Percentiles rank a stretch among this genome's conserved stretches.
phyloP scores from a whole-genome alignment of 2,888 invertebrate genomes.

The Spatulosminthurus flaviceps region DNA sequence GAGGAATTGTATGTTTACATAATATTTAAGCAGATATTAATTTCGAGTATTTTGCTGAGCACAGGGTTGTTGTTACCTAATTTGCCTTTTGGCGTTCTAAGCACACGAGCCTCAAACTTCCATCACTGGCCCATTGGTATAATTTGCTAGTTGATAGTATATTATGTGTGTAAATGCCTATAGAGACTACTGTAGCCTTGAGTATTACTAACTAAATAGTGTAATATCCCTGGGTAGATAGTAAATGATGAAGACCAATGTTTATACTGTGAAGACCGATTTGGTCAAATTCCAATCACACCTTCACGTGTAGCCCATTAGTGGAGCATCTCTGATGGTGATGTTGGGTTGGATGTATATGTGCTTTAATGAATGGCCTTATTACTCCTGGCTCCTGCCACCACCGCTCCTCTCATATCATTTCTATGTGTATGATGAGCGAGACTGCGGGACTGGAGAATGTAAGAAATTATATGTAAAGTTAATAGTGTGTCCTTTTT shows the following conservation, averaged over 20 bases:
- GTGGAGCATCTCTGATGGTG: conserved; percentile 19
- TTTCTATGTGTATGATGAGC: too few species aligned
- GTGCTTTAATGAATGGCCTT: neutral
- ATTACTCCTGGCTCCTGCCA: too few species aligned
- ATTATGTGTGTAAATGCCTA: too few species aligned
- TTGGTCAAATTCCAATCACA: conserved; percentile 47
- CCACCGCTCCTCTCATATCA: too few species aligned
- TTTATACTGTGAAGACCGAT: neutral
- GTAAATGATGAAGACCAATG: too few species aligned
- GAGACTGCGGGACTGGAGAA: too few species aligned
- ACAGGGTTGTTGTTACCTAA: neutral
- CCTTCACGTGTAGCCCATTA: conserved; percentile 46
- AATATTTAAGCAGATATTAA: neutral
- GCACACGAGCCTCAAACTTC: neutral
- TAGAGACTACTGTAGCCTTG: too few species aligned
- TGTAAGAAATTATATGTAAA: too few species aligned
- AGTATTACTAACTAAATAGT: too few species aligned
- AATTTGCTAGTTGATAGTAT: neutral
- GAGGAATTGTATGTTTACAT: neutral
- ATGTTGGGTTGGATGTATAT: neutral
- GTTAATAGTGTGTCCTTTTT: too few species aligned
- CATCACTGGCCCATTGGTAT: neutral
- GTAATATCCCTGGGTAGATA: too few species aligned
- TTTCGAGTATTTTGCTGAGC: neutral
- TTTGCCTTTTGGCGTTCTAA: neutral